Evolutionary conservation across 2,797 vertebrate species (phyloP), one percentile per base, ranked within the genome.

Genomic region (Myiothlypis chrysogaster): DNA sequence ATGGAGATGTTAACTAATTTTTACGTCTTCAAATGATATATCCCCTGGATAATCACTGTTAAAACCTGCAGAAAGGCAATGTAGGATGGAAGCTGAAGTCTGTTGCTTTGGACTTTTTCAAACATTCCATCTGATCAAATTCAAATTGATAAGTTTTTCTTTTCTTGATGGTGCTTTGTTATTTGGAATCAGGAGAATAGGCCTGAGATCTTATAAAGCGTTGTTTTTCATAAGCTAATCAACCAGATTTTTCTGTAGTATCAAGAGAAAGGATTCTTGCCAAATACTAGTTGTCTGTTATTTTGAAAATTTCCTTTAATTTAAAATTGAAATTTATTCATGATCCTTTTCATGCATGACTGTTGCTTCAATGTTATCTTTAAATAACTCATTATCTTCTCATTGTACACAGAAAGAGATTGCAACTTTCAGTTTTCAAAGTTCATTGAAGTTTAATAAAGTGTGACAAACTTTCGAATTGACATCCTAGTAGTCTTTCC

Each of bases 121-220:
- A 61, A 28, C 21, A 27, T 35, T 44, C 12, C 5, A 3, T 68
- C 27, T 68, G 7, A 46, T 69, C 34, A 61, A 77, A 47, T 77
- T 41, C 55, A 52, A 60, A 64, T 2, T 1, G 2, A n/a, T 27
- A 3, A 14, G 2, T 14, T 68, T 83, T 83, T 43, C 10, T 46
- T 56, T 75, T 61, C 39, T 32, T 7, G 1, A 1, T 32, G 10
- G 2, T 61, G 41, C 23, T 39, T 63, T 50, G 5, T 68, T 87
- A 32, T 27, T 35, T n/a, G 23, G 3, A 34, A 6, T 53, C 18
- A 37, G 72, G n/a, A 76, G 10, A 61, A 44, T 5, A 50, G 15
- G 2, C 4, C 25, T 73, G 43, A 50, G 12, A 7, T 57, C 8
- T 52, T 52, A 8, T 0, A 2, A 22, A 32, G 12, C 27, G 18